Evolutionary conservation across 2,113 vertebrate species (phyloP).

Genomic region (Muntiacus muntjak): DNA sequence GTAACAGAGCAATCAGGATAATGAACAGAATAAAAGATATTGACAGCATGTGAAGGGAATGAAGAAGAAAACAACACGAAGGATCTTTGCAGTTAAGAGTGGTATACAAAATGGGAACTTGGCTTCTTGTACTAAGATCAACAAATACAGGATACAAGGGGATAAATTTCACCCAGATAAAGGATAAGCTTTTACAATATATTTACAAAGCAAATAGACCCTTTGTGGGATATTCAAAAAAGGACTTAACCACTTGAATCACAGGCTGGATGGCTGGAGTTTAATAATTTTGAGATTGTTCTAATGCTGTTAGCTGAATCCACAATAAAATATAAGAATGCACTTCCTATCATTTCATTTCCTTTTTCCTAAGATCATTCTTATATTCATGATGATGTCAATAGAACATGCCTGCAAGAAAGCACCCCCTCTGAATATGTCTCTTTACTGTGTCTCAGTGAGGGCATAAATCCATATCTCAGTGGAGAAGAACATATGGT

Average conservation of each 20-base stretch:
- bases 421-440: neutral
- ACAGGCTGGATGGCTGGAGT: neutral
- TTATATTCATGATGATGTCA: neutral
- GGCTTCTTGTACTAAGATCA: neutral
- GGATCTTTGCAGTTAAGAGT: neutral
- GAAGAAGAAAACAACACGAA: neutral
- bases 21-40: neutral
- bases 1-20: neutral
- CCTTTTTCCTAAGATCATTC: neutral
- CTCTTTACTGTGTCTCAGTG: slow-evolving; percentile 25
- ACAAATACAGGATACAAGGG: neutral
- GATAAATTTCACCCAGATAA: neutral
- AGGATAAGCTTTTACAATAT: neutral
- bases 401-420: slow-evolving; percentile 2
- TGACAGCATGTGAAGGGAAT: neutral
- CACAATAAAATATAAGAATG: neutral
- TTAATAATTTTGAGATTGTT: neutral
- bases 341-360: neutral
- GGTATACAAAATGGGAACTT: neutral
- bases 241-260: neutral
- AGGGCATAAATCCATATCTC: slow-evolving; percentile 53
- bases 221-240: neutral
- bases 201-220: neutral
- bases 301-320: neutral
- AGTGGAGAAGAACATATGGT: slow-evolving; percentile 63